Evolutionary conservation across 1,140 invertebrate species (phyloP), one percentile per base, ranked within the genome.

Genomic region (Diuraphis noxia): DNA sequence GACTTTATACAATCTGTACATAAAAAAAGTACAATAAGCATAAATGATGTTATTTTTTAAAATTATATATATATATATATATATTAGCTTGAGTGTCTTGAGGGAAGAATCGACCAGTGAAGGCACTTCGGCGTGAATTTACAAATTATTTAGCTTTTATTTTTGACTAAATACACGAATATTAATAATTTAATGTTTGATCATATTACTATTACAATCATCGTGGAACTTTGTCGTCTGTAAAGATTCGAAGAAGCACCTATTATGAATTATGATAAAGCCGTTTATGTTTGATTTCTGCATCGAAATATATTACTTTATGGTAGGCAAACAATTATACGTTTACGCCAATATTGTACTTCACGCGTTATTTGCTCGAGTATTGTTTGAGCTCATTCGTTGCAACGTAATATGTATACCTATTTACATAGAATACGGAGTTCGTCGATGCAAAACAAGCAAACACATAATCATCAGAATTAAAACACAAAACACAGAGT

Each of bases 361-460:
- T 46, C 82, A 85, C 82, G 82, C 82, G 82, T 85, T 85, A 46
- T 85, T 85, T 85, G 82, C 41, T 43, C n/a, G 30, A 2, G 82
- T 46, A 84, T 84, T 84, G 40, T 84, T 84, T 84, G 40, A 84
- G 7, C 25, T 43, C 81, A 43, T 84, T 40, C 38, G 25, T 84
- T 43, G 38, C 38, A 41, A 17, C 81, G 25, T n/a, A 38, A 40
- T 36, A 36, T 34, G 30, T 34, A 63, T 72, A 79, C 36, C 8
- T 82, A 40, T 82, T 82, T 82, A 40, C 79, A 82, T 38, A 13
- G 23, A 82, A 40, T 40, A 38, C 38, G 19, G 8, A 82, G 36
- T 40, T 82, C 23, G 36, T 36, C 36, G 79, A 82, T 40, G 79
- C 36, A 25, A 72, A 72, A 72, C 56, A 72, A 72, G 56, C 56